Base-by-base conservation (phyloP, 2,888 invertebrate genomes). In the Andrena flavipes region DNA sequence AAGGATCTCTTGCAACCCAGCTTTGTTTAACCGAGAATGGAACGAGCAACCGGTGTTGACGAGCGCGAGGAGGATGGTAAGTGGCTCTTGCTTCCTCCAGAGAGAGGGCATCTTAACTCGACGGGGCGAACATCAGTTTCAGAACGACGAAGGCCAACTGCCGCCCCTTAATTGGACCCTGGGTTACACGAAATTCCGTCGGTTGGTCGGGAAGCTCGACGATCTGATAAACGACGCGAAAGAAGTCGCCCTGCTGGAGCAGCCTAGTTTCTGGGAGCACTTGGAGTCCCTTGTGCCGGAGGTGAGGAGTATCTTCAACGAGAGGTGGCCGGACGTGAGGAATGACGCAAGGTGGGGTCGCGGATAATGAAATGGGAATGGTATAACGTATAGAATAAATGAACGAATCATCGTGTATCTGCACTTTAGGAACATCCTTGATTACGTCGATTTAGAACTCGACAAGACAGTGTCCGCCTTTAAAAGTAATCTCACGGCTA, bases 1-100 rank as follows among this genome's bases (percentile, higher is more conserved):
- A 86, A 94, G 92, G 0, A 85, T 95, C 13, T 84, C 95, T 33
- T 96, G 96, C 84, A 90, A 95, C 85, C 93, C 95, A 23, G 83
- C 81, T 2, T 88, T 90, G 0, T 90, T 95, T 35, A 91, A 93
- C 69, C 87, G 90, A 0, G 95, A 96, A 82, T 96, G 96, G 96
- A 85, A 84, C 0, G 88, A 92, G 30, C 91, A 93, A 16, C 87
- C 89, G 8, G 71, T 89, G 29, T 76, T 93, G 48, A 54, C 64
- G 2, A 89, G 79, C 72, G 84, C 90, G 8, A 82, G 71, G 20
- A 88, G 82, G 64, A 86, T 91, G 26, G 92, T 92, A 48, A 88
- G 91, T 88, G 48, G 13, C 30, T 16, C 20, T 23, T 3, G 5
- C n/a, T 23, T 23, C 6, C 23, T 7, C 4, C 13, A 6, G 8